Evolutionary conservation across 2,797 vertebrate species (phyloP).

Genomic region (Percopsis omiscomaycus): DNA sequence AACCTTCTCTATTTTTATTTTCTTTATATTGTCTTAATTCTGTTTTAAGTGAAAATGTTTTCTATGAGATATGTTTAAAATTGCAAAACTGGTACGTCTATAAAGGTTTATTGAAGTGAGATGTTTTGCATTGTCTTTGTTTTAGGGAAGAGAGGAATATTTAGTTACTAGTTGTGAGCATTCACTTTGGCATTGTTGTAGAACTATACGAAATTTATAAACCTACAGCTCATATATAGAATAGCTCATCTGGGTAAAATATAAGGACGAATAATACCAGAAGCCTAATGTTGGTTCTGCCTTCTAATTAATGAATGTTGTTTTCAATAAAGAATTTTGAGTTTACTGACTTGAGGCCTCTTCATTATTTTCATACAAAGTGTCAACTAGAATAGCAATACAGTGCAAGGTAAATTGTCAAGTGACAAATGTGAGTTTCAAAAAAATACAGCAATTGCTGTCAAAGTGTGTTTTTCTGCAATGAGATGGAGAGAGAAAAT

Average conservation of each 20-base stretch:
- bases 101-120: slow-evolving; percentile 33
- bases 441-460: no score
- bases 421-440: no score
- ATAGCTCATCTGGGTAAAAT: slow-evolving; percentile 33
- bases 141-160: slow-evolving; percentile 16
- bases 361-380: no score
- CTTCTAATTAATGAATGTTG: slow-evolving; percentile 20
- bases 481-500: no score
- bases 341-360: slow-evolving; percentile 9
- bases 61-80: slow-evolving; percentile 47
- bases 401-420: no score
- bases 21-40: slow-evolving; percentile 61
- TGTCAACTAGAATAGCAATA: no score
- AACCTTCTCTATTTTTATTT: slow-evolving; percentile 32
- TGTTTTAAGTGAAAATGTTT: slow-evolving; percentile 60
- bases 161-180: slow-evolving; percentile 28
- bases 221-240: slow-evolving; percentile 24
- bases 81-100: slow-evolving; percentile 37
- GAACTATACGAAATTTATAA: not conserved
- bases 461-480: no score
- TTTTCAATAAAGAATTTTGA: slow-evolving; percentile 47
- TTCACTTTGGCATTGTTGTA: slow-evolving; percentile 37
- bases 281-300: slow-evolving; percentile 6
- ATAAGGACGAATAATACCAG: slow-evolving; percentile 20
- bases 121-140: slow-evolving; percentile 7